A percentile compares a stretch with the other conserved stretches of the same genome.
Conservation (phyloP, 2,888 invertebrate species). For the Meiosimyza decipiens region DNA sequence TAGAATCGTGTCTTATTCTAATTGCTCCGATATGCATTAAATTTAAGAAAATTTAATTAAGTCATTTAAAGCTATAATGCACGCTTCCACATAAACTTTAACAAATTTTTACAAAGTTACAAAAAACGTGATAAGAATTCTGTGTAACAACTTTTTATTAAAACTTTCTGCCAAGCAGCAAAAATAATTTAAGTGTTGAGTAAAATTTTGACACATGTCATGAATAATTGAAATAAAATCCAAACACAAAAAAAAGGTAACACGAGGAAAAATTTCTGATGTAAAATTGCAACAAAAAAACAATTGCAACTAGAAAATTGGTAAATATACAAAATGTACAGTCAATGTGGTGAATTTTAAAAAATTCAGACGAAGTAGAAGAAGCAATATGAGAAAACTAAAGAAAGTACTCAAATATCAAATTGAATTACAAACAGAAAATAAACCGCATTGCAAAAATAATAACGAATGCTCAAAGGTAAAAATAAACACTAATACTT, state of each 20-base stretch:
- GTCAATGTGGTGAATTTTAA: background rate
- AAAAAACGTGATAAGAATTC: too few relatives aligned
- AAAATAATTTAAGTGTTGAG: background rate
- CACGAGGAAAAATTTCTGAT: background rate
- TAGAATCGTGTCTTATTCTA: too few relatives aligned
- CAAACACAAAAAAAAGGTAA: background rate
- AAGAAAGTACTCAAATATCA: background rate
- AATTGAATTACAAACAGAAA: background rate
- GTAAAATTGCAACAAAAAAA: background rate
- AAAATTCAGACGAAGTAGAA: background rate
- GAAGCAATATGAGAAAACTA: background rate
- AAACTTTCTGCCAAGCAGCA: too few relatives aligned
- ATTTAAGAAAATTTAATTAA: too few relatives aligned
- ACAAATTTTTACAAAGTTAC: too few relatives aligned
- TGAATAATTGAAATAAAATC: conserved; percentile 8
- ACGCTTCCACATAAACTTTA: too few relatives aligned
- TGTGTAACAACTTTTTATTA: too few relatives aligned
- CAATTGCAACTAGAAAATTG: background rate
- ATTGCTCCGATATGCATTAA: too few relatives aligned
- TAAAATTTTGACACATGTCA: conserved; percentile 3
- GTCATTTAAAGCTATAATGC: too few relatives aligned
- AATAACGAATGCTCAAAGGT: conserved; percentile 1
- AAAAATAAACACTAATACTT: background rate
- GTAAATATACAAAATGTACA: background rate
- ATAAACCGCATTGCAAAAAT: background rate